These are phyloP conservation scores for Cataglyphis altisquamis DNA, from an alignment of 2,888 invertebrate genomes.

Conservation along the genomic window DNA sequence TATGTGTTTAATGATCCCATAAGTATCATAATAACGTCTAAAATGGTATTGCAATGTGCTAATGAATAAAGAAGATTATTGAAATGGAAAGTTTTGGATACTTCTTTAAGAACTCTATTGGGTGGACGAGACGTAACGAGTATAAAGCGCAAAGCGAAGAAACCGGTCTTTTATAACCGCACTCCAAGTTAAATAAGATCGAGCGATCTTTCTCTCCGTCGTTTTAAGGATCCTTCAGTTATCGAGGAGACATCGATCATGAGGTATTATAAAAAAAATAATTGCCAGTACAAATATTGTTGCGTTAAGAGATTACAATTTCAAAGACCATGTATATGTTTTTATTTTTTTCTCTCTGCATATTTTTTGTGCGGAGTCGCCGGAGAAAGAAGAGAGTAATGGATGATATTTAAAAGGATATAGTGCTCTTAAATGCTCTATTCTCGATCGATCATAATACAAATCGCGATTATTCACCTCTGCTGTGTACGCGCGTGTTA, in stretches of 20 bases:
- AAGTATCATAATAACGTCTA: not conserved
- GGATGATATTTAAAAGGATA: not conserved
- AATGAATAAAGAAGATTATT: not conserved
- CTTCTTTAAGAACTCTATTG: slow-evolving; percentile 8
- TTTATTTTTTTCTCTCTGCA: not conserved
- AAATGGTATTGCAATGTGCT: not conserved
- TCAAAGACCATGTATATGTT: not conserved
- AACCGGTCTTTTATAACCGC: slow-evolving; percentile 49
- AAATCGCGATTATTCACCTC: slow-evolving; percentile 3
- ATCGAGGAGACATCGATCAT: slow-evolving; percentile 46
- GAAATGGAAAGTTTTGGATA: slow-evolving; percentile 27
- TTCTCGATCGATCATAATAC: not conserved
- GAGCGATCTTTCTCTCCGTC: slow-evolving; percentile 57
- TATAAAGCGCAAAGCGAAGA: slow-evolving; percentile 35
- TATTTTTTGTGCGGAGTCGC: not conserved
- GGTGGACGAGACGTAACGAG: slow-evolving; percentile 11
- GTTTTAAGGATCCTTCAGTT: slow-evolving; percentile 60
- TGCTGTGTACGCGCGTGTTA: not conserved
- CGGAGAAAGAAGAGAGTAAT: not conserved
- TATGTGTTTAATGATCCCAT: not conserved
- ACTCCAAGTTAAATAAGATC: slow-evolving; percentile 59
- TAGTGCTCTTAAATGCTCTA: not conserved
- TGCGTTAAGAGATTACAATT: slow-evolving; percentile 8
- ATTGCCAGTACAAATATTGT: slow-evolving; percentile 3
- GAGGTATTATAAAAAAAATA: not conserved